phyloP scores from a whole-genome alignment of 2,888 invertebrate genomes.

The Lapara coniferarum region DNA sequence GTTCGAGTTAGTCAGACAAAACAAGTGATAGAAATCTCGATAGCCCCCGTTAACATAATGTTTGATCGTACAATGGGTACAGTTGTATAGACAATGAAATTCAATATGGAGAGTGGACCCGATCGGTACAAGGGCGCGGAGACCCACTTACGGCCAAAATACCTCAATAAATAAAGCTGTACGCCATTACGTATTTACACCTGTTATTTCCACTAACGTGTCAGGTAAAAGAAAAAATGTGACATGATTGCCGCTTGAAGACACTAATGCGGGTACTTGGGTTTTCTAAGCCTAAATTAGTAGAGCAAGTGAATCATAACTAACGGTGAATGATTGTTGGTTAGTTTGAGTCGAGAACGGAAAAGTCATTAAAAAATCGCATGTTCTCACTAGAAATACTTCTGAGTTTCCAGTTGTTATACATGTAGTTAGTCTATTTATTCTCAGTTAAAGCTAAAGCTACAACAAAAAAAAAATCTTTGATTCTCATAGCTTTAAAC shows the following conservation, averaged over 20 bases:
- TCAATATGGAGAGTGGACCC: constrained; percentile 49
- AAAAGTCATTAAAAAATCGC: background rate
- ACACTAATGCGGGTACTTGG: constrained; percentile 4
- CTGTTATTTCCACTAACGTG: constrained; percentile 31
- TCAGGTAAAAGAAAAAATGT: constrained; percentile 13
- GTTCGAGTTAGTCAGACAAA: constrained; percentile 1
- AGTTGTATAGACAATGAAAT: constrained; percentile 58
- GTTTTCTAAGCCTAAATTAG: constrained; percentile 10
- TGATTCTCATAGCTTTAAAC: no score
- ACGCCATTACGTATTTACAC: constrained; percentile 36
- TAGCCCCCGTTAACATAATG: constrained; percentile 33
- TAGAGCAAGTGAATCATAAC: background rate
- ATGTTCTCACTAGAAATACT: background rate
- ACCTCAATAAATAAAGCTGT: constrained; percentile 34
- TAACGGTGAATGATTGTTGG: constrained; percentile 12
- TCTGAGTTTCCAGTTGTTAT: background rate
- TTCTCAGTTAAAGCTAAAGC: no score
- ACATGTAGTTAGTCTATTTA: background rate
- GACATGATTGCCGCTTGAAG: constrained; percentile 19
- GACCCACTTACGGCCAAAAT: constrained; percentile 31
- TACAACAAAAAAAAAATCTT: no score
- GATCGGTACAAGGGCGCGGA: constrained; percentile 52
- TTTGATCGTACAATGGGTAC: constrained; percentile 47
- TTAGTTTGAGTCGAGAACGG: background rate
- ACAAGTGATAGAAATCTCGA: constrained; percentile 29